Evolutionary conservation across 2,113 vertebrate genomes (phyloP).

Genomic region (Pollimyrus isidori): DNA sequence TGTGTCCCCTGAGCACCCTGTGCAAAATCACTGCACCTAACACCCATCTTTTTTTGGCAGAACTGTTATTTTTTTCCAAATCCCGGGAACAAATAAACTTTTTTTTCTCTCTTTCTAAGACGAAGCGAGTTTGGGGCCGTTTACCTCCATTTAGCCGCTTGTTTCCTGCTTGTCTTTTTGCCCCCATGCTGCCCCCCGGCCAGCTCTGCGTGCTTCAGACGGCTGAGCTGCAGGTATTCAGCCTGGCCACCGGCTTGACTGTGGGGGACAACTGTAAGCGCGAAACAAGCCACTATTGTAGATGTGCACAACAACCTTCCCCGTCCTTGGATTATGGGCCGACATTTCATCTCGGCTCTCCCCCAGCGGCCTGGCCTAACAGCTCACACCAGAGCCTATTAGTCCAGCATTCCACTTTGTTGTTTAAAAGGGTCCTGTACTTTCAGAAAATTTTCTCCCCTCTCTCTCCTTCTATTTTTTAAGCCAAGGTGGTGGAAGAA

Average conservation of each 20-base stretch:
- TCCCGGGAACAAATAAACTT: conserved; percentile 31
- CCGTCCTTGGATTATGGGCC: conserved; percentile 76
- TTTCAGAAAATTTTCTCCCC: conserved; percentile 73
- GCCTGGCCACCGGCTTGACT: conserved; percentile 61
- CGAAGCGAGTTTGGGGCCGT: conserved; percentile 35
- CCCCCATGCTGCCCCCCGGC: not conserved
- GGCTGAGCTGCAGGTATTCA: conserved; percentile 67
- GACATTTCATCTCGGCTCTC: conserved; percentile 78
- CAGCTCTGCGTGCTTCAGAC: conserved; percentile 50
- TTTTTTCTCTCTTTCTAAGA: conserved; percentile 39
- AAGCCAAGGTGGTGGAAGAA: conserved; percentile 91
- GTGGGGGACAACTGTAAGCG: conserved; percentile 60
- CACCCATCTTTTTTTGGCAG: conserved; percentile 16
- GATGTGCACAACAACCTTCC: conserved; percentile 66
- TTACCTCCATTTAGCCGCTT: conserved; percentile 12
- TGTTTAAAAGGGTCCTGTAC: conserved; percentile 86
- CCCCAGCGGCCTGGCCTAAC: conserved; percentile 74
- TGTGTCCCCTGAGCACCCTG: not conserved
- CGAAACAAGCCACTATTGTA: conserved; percentile 77
- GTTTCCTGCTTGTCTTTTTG: conserved; percentile 1
- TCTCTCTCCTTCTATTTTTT: conserved; percentile 66
- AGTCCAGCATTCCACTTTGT: conserved; percentile 87
- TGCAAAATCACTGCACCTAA: not conserved
- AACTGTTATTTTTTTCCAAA: conserved; percentile 30
- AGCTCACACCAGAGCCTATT: conserved; percentile 75